Evolutionary conservation across 2,797 vertebrate species (phyloP).

Genomic region (Hyperoplus lanceolatus): DNA sequence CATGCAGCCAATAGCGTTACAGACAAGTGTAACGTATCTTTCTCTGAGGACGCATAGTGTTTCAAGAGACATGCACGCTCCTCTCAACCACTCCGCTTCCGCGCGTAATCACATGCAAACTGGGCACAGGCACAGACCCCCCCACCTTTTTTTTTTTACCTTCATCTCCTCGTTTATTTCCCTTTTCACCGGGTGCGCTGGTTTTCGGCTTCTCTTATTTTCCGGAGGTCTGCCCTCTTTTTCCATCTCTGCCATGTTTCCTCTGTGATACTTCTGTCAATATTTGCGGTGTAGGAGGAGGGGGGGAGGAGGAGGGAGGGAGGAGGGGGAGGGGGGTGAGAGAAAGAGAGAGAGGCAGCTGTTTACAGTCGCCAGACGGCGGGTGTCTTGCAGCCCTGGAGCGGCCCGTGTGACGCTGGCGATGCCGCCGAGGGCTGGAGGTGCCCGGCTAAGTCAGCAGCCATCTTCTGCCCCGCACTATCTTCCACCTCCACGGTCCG

Average conservation of each 20-base stretch:
- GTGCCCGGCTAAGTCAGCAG: conserved; percentile 93
- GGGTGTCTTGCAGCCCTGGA: conserved; percentile 79
- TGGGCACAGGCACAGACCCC: conserved; percentile 47
- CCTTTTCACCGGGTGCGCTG: conserved; percentile 98
- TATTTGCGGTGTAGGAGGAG: conserved; percentile 83
- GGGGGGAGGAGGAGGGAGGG: conserved; percentile 41
- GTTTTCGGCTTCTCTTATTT: conserved; percentile 98
- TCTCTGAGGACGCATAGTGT: conserved; percentile 81
- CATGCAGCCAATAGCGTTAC: conserved; percentile 72
- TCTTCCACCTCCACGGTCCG: conserved; percentile 74
- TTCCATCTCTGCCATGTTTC: conserved; percentile 99
- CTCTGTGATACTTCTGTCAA: conserved; percentile 93
- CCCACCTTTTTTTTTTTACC: conserved; percentile 84
- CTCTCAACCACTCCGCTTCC: conserved; percentile 76
- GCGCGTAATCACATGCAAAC: conserved; percentile 79
- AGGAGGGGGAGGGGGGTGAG: conserved; percentile 50
- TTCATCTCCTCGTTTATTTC: conserved; percentile 99
- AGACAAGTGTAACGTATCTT: conserved; percentile 80
- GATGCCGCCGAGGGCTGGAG: conserved; percentile 84
- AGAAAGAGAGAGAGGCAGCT: conserved; percentile 61
- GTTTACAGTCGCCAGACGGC: conserved; percentile 83
- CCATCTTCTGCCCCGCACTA: conserved; percentile 90
- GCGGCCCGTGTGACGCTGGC: conserved; percentile 80
- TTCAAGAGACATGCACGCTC: conserved; percentile 86
- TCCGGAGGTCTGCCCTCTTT: conserved; percentile 99